Conservation (phyloP, 2,797 vertebrate species). For the Tarsius wallacei region DNA sequence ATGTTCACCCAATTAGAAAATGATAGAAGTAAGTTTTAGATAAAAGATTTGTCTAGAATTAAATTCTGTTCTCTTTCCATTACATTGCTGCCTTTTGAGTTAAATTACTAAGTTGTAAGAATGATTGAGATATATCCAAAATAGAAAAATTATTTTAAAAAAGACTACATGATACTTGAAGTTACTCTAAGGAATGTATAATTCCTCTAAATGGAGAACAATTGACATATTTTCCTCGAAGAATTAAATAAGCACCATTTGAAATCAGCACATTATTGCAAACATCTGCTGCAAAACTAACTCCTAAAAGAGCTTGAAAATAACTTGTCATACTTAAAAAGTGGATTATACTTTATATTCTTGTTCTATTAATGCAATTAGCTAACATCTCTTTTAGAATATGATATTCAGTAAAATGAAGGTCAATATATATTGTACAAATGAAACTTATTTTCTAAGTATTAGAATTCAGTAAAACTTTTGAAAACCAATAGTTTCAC, state of each 20-base stretch:
- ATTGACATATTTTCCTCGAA: conserved; percentile 54
- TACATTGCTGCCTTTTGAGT: not conserved
- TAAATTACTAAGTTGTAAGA: conserved; percentile 33
- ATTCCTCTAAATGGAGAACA: conserved; percentile 8
- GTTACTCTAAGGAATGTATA: conserved; percentile 16
- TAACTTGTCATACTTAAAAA: conserved; percentile 36
- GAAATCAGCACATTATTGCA: conserved; percentile 69
- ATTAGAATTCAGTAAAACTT: not conserved
- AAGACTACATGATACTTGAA: not conserved
- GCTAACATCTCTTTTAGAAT: conserved; percentile 27
- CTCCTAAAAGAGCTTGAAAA: conserved; percentile 58
- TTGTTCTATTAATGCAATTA: conserved; percentile 35
- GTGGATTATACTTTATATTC: conserved; percentile 28
- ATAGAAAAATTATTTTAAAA: not conserved
- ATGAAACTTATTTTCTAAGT: not conserved
- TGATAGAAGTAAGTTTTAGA: conserved; percentile 1
- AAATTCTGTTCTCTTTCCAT: not conserved
- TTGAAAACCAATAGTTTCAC: not conserved
- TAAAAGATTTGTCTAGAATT: not conserved
- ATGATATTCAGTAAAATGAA: conserved; percentile 34
- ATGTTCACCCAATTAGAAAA: not conserved
- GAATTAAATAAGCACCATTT: conserved; percentile 70
- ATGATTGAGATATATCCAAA: not conserved
- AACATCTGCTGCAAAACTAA: conserved; percentile 75
- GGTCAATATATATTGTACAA: not conserved